Base-by-base conservation (phyloP, 2,888 invertebrate genomes). In the Torymus auratus region DNA sequence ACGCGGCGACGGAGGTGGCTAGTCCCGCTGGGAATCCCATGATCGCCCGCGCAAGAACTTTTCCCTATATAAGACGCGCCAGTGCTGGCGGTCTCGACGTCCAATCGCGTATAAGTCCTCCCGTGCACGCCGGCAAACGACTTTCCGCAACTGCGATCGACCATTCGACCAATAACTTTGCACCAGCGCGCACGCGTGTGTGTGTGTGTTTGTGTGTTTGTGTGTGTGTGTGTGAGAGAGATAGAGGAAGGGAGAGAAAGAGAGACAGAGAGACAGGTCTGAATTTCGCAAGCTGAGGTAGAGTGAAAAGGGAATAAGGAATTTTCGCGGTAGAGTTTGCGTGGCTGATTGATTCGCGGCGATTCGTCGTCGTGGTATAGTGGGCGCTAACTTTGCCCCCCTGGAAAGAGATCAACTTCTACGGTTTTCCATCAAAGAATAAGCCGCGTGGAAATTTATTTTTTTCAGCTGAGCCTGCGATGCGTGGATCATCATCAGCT, bases 141-240 rank as follows among this genome's bases (percentile, higher is more conserved):
- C 82, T 82, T 82, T 82, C 28, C 64, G 70, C 78, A 79, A 82
- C 78, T 82, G 60, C 81, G 64, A 69, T 73, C 81, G 69, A 73
- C 68, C 65, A 70, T 69, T 64, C 56, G 41, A 1, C 23, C 75
- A 28, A 81, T 72, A 80, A 80, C 55, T 80, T 76, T 80, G 56
- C 73, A 41, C 41, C 7, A 7, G 41, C 41, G 41, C n/a, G n/a
- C n/a, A n/a, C n/a, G n/a, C n/a, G n/a, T n/a, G n/a, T n/a, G n/a
- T n/a, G n/a, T n/a, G n/a, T n/a, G n/a, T n/a, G n/a, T n/a, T n/a
- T n/a, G n/a, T n/a, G n/a, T n/a, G n/a, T n/a, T n/a, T n/a, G n/a
- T n/a, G n/a, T n/a, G n/a, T n/a, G n/a, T 20, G 20, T 1, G 64
- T 62, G 64, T 55, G 72, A 65, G 23, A 4, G 50, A 20, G 10